These are phyloP conservation scores for Alviniconcha strummeri DNA, from an alignment of 2,888 invertebrate species.

Conservation along the genomic window DNA sequence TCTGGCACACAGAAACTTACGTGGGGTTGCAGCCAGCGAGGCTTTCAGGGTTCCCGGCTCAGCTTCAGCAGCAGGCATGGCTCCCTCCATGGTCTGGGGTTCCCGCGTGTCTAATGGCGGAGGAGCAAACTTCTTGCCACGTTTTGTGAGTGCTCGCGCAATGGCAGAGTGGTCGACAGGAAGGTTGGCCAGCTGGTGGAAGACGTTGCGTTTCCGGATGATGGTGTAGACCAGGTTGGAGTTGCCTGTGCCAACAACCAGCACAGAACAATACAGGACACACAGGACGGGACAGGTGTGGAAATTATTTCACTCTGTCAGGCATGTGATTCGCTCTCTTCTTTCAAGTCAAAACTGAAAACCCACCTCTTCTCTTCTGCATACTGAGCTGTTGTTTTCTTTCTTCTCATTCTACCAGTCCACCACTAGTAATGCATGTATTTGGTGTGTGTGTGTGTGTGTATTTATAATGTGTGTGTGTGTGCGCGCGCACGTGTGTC, in stretches of 20 bases:
- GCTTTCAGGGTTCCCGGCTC: constrained; percentile 88
- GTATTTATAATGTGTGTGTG: too few relatives aligned
- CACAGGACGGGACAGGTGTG: too few relatives aligned
- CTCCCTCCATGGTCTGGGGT: constrained; percentile 72
- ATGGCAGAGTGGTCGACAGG: constrained; percentile 95
- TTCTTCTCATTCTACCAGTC: too few relatives aligned
- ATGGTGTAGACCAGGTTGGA: constrained; percentile 99
- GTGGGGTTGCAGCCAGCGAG: constrained; percentile 91
- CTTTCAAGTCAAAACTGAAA: too few relatives aligned
- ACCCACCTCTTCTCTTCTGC: too few relatives aligned
- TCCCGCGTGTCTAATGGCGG: constrained; percentile 56
- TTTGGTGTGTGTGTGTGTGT: too few relatives aligned
- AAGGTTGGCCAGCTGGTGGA: constrained; percentile 97
- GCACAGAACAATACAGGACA: too few relatives aligned
- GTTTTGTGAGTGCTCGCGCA: constrained; percentile 79
- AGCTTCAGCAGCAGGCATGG: constrained; percentile 70
- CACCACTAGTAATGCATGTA: too few relatives aligned
- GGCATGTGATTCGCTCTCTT: too few relatives aligned
- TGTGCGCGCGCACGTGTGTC: too few relatives aligned
- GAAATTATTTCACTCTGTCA: too few relatives aligned
- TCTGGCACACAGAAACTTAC: constrained; percentile 70
- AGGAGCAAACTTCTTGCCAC: constrained; percentile 66
- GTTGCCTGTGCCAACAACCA: constrained; percentile 81
- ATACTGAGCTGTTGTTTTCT: too few relatives aligned
- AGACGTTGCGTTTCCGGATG: constrained; percentile 97